Evolutionary conservation across 2,797 vertebrate genomes (phyloP).

Genomic region (Eospalax fontanierii): DNA sequence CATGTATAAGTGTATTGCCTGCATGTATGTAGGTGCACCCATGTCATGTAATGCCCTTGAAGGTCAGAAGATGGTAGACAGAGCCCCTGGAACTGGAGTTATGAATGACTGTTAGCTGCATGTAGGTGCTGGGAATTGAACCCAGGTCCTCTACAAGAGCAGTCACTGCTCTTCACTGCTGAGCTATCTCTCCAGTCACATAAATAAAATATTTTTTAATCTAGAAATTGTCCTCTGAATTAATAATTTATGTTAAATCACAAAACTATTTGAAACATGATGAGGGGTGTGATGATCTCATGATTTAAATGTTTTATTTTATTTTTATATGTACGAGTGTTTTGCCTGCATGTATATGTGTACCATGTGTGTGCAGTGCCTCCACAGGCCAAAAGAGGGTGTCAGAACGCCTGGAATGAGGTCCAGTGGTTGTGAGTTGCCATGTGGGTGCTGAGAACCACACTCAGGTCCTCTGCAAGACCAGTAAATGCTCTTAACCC

Average conservation of each 20-base stretch:
- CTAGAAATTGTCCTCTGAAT: background rate
- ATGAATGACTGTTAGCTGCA: background rate
- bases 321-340: too few relatives aligned
- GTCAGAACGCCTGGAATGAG: too few relatives aligned
- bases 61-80: background rate
- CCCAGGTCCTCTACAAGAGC: background rate
- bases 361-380: too few relatives aligned
- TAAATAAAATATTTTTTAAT: background rate
- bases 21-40: background rate
- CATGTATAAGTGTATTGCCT: background rate
- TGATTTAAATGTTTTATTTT: too few relatives aligned
- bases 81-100: background rate
- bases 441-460: too few relatives aligned
- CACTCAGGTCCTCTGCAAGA: too few relatives aligned
- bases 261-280: conserved; percentile 5
- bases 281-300: background rate
- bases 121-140: background rate
- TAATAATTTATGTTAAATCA: background rate
- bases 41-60: background rate
- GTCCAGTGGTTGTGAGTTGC: too few relatives aligned
- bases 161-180: background rate
- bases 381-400: too few relatives aligned
- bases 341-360: too few relatives aligned
- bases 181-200: background rate
- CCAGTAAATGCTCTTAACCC: too few relatives aligned